These are phyloP conservation scores for Trachelus stipa DNA, from an alignment of 2,888 invertebrate species.

Conservation along the genomic window DNA sequence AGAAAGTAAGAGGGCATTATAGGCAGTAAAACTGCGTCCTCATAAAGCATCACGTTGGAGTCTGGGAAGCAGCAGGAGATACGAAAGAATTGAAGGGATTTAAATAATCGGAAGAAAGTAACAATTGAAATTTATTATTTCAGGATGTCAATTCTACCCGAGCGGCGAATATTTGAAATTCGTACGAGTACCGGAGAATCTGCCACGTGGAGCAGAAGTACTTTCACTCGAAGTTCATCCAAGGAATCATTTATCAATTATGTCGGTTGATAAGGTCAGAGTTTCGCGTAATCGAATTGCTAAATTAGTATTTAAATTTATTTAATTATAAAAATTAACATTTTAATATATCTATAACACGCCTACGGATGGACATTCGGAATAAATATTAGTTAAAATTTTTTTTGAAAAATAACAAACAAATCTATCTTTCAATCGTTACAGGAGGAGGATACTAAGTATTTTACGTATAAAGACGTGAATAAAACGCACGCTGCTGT, in stretches of 20 bases:
- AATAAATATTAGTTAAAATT: background rate
- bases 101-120: background rate
- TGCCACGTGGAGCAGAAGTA: slow-evolving; percentile 82
- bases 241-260: slow-evolving; percentile 77
- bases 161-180: slow-evolving; percentile 86
- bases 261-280: slow-evolving; percentile 76
- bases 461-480: slow-evolving; percentile 80
- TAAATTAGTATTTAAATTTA: background rate
- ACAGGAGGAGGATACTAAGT: slow-evolving; percentile 77
- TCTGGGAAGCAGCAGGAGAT: background rate
- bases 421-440: slow-evolving; percentile 29
- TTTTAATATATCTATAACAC: background rate
- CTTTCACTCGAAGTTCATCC: slow-evolving; percentile 86
- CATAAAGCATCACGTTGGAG: fast-evolving
- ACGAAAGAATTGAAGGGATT: background rate
- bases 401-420: too few relatives aligned
- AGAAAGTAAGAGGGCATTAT: background rate
- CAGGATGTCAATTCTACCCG: slow-evolving; percentile 88
- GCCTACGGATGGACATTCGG: background rate
- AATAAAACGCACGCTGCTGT: slow-evolving; percentile 84
- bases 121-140: slow-evolving; percentile 47
- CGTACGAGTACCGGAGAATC: slow-evolving; percentile 85
- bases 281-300: background rate
- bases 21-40: background rate
- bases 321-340: background rate